phyloP scores from a whole-genome alignment of 2,113 vertebrate genomes.

The Tachysurus vachellii region DNA sequence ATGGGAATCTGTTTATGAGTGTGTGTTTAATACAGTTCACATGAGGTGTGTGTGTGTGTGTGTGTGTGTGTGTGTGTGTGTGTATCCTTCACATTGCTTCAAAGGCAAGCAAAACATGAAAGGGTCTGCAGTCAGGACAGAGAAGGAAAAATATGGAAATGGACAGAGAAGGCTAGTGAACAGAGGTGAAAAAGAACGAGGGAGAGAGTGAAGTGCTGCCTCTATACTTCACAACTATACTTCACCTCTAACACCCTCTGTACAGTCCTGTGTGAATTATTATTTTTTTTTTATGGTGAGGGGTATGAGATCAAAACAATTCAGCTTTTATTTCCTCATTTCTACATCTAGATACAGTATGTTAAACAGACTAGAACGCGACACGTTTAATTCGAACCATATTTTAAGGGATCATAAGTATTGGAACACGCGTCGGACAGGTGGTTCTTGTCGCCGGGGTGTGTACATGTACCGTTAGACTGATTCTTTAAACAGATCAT shows the following conservation, averaged over 20 bases:
- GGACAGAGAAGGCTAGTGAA: conserved; percentile 7
- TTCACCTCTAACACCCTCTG: not conserved
- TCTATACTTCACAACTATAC: not conserved
- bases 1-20: conserved; percentile 6
- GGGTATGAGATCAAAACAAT: not conserved
- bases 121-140: conserved; percentile 28
- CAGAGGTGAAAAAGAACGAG: not conserved
- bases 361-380: too few species aligned
- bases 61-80: conserved; percentile 1
- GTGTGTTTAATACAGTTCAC: conserved; percentile 34
- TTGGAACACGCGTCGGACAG: not conserved
- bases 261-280: not conserved
- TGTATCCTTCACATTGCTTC: conserved; percentile 30
- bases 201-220: not conserved
- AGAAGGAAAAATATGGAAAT: not conserved
- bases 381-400: not conserved
- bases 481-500: not conserved
- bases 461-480: not conserved
- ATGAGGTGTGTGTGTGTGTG: not conserved
- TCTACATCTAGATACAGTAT: not conserved
- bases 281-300: too few species aligned
- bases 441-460: not conserved
- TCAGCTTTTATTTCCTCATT: not conserved
- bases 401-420: not conserved
- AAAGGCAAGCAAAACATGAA: conserved; percentile 31